Evolutionary conservation across 2,113 vertebrate genomes (phyloP).

Genomic region (Myanophis thanlyinensis): DNA sequence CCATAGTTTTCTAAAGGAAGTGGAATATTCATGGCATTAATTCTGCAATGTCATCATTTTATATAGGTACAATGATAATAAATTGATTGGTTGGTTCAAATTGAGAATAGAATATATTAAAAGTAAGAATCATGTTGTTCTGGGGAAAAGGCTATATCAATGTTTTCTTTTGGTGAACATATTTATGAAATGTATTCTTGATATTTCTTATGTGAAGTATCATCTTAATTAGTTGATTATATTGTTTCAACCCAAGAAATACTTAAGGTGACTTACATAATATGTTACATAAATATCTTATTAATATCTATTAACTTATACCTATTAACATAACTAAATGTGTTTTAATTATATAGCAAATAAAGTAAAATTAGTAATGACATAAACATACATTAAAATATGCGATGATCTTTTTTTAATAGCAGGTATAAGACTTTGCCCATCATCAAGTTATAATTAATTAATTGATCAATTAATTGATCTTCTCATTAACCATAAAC

Average conservation of each 20-base stretch:
- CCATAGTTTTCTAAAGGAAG: neutral
- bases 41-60: neutral
- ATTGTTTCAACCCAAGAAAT: neutral
- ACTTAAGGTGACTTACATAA: neutral
- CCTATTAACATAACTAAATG: neutral
- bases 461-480: neutral
- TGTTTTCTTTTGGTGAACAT: neutral
- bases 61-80: neutral
- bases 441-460: neutral
- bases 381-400: neutral
- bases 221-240: neutral
- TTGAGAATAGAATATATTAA: neutral
- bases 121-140: neutral
- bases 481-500: neutral
- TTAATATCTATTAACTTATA: neutral
- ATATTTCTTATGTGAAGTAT: neutral
- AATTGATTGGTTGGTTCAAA: neutral
- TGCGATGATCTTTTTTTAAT: neutral
- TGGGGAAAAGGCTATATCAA: neutral
- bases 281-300: neutral
- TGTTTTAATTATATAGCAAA: neutral
- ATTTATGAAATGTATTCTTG: neutral
- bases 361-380: neutral
- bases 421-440: neutral
- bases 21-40: neutral